A percentile compares a stretch with the other conserved stretches of the same genome.
Conservation (phyloP, 2,888 invertebrate genomes). For the Orthosia cruda region DNA sequence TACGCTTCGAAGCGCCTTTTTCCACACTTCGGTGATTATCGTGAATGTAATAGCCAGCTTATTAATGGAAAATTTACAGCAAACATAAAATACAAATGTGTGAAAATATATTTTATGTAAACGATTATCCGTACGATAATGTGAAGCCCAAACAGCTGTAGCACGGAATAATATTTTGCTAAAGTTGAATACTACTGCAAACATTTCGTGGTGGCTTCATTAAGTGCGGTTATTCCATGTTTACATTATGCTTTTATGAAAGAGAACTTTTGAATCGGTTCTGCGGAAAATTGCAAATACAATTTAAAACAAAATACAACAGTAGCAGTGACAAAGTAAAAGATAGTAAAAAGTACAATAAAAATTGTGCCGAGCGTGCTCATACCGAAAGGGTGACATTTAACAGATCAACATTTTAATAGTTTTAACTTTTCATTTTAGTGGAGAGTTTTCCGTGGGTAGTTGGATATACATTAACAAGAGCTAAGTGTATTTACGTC, state of each 20-base stretch:
- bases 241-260: constrained; percentile 8
- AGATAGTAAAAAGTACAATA: too few relatives aligned
- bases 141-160: constrained; percentile 25
- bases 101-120: constrained; percentile 43
- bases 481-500: background rate
- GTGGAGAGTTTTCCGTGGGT: background rate
- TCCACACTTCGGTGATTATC: background rate
- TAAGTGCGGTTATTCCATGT: constrained; percentile 17
- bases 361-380: too few relatives aligned
- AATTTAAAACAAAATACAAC: too few relatives aligned
- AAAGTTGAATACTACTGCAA: constrained; percentile 38
- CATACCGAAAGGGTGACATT: too few relatives aligned
- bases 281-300: background rate
- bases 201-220: constrained; percentile 49
- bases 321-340: too few relatives aligned
- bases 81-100: constrained; percentile 11
- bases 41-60: background rate
- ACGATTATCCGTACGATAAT: constrained; percentile 31
- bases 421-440: background rate
- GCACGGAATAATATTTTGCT: constrained; percentile 56
- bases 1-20: background rate
- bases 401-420: too few relatives aligned
- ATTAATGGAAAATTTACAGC: constrained; percentile 39
- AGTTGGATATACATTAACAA: background rate
- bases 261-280: background rate